These are phyloP conservation scores for Ectropis crepuscularia DNA, from an alignment of 2,888 invertebrate species.

Conservation along the genomic window DNA sequence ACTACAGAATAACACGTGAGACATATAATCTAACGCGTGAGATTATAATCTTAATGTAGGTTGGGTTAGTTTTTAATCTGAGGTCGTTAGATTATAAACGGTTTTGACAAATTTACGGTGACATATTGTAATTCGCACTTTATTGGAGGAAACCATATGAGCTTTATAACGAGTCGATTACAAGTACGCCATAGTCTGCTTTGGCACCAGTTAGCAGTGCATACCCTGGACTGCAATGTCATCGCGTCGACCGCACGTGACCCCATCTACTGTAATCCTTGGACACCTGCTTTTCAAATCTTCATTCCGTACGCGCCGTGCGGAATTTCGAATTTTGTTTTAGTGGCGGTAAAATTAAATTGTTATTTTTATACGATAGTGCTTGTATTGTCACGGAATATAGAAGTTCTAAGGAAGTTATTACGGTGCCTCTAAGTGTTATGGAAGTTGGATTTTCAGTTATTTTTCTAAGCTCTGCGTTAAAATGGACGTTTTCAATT, in stretches of 20 bases:
- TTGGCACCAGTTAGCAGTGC: constrained; percentile 54
- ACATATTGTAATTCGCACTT: no score
- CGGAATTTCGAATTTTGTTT: constrained; percentile 43
- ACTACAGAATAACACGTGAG: no score
- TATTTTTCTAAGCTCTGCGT: neutral
- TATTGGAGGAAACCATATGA: no score
- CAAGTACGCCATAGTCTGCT: constrained; percentile 2
- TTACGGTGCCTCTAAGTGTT: constrained; percentile 5
- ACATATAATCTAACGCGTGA: no score
- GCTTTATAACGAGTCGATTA: constrained; percentile 47
- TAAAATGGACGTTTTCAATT: neutral
- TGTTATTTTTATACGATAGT: constrained; percentile 42
- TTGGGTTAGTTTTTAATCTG: no score
- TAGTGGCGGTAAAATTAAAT: constrained; percentile 41
- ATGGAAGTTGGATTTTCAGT: neutral
- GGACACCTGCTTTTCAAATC: constrained; percentile 78
- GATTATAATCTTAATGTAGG: no score
- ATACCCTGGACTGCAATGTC: constrained; percentile 72
- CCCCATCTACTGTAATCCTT: constrained; percentile 77
- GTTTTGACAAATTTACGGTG: no score
- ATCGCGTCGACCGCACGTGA: constrained; percentile 80
- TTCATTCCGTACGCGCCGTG: constrained; percentile 49
- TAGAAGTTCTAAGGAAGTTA: constrained; percentile 10
- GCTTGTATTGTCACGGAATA: constrained; percentile 28
- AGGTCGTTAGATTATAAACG: no score